phyloP scores from a whole-genome alignment of 2,113 vertebrate species.

The Todiramphus chloris region DNA sequence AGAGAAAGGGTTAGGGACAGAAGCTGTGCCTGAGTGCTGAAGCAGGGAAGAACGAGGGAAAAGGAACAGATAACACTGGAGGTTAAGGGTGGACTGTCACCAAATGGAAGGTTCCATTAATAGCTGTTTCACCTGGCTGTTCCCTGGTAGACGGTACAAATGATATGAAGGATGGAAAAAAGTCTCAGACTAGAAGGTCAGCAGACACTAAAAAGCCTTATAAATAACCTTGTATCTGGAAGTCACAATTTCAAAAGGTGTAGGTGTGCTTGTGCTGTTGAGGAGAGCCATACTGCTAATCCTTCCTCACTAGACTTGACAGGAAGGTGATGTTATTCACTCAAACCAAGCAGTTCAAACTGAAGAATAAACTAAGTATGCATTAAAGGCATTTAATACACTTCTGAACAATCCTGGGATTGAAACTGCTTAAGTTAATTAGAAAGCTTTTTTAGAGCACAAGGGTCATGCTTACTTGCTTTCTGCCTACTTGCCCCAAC shows the following conservation, averaged over 20 bases:
- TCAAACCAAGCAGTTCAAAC: neutral
- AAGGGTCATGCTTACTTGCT: neutral
- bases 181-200: neutral
- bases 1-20: neutral
- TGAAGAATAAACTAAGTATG: neutral
- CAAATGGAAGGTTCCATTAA: neutral
- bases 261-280: neutral
- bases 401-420: neutral
- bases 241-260: neutral
- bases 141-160: fast-evolving
- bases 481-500: neutral
- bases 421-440: constrained; percentile 27
- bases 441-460: neutral
- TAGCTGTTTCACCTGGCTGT: neutral
- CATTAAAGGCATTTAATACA: neutral
- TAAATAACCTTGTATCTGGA: neutral
- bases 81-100: neutral
- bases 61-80: neutral
- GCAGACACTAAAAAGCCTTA: neutral
- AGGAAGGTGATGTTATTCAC: neutral
- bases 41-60: fast-evolving
- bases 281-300: neutral
- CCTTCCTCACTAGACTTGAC: neutral
- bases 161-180: fast-evolving
- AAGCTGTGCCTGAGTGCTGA: neutral